Evolutionary conservation across 2,888 invertebrate genomes (phyloP), one percentile per base, ranked within the genome.

Genomic region (Limnephilus auricula): DNA sequence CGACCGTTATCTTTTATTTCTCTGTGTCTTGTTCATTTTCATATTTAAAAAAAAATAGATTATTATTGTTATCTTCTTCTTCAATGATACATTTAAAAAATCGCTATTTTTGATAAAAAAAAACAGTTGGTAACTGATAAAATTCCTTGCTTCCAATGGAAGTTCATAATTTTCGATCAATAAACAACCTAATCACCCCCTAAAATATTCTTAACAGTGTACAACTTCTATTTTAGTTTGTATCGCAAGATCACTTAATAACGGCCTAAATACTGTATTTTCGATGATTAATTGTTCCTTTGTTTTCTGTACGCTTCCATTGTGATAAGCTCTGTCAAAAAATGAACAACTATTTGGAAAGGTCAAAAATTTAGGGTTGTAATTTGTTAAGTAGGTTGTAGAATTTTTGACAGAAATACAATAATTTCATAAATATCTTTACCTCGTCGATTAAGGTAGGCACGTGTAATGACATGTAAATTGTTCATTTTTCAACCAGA

Each of bases 241-340:
- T 82, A 37, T 82, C 82, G 82, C 37, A n/a, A 82, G 32, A 82
- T 82, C 34, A 37, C 82, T 82, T 82, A 82, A 82, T 82, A 82
- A 82, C 13, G 32, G 82, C 34, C 37, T 32, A 25, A 82, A 34
- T 37, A 37, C 37, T 82, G 9, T 37, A 34, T 34, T 82, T 82
- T 82, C 10, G 34, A 82, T 82, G 82, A 82, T 82, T 82, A 82
- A 82, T 82, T 82, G 37, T 9, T 32, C 34, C 37, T 18, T 82
- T 32, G 32, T 82, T 82, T 82, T 82, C 25, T 12, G 82, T 34
- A 34, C 32, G 34, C 82, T 82, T 82, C 13, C 25, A 82, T 34
- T 82, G 32, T 34, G 82, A 82, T 82, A 82, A 82, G 82, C 82
- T 34, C 0, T 82, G 37, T 82, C 34, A 34, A 82, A 82, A n/a